These are phyloP conservation scores for Craterocephalus amniculus DNA, from an alignment of 2,797 vertebrate genomes.

Conservation along the genomic window DNA sequence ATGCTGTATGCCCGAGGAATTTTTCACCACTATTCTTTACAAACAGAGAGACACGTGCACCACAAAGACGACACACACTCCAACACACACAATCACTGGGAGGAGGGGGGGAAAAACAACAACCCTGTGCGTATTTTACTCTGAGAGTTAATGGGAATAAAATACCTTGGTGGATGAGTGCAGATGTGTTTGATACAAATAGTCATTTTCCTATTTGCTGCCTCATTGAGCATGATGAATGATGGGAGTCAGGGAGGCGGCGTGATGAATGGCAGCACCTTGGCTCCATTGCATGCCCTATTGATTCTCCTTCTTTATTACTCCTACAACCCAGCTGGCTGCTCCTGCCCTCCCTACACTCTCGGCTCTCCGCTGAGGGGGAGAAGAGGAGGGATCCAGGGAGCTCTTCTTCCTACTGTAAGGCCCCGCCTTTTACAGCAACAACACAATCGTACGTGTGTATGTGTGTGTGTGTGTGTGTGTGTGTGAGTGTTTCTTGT, in stretches of 20 bases:
- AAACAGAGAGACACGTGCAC: conserved; percentile 80
- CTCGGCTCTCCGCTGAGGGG: conserved; percentile 60
- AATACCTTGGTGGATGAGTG: conserved; percentile 99
- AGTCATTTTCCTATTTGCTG: conserved; percentile 99
- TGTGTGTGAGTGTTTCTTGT: conserved; percentile 15
- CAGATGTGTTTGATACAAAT: conserved; percentile 99
- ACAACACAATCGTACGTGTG: conserved; percentile 9
- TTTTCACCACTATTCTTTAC: conserved; percentile 90
- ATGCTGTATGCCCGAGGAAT: conserved; percentile 86
- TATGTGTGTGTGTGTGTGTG: conserved; percentile 16
- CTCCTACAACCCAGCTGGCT: conserved; percentile 99
- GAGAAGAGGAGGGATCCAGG: background rate
- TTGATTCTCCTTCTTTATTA: conserved; percentile 99
- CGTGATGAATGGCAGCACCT: conserved; percentile 99
- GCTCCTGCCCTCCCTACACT: conserved; percentile 83
- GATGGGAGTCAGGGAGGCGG: conserved; percentile 99
- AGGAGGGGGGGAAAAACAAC: conserved; percentile 74
- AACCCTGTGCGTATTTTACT: conserved; percentile 99
- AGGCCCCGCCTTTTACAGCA: conserved; percentile 59
- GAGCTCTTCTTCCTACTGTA: conserved; percentile 65
- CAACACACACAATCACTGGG: conserved; percentile 59
- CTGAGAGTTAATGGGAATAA: conserved; percentile 99
- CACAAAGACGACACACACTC: conserved; percentile 63
- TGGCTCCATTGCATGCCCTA: conserved; percentile 99
- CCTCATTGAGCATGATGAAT: conserved; percentile 99